Evolutionary conservation across 2,797 vertebrate species (phyloP).

Genomic region (Cyclopterus lumpus): DNA sequence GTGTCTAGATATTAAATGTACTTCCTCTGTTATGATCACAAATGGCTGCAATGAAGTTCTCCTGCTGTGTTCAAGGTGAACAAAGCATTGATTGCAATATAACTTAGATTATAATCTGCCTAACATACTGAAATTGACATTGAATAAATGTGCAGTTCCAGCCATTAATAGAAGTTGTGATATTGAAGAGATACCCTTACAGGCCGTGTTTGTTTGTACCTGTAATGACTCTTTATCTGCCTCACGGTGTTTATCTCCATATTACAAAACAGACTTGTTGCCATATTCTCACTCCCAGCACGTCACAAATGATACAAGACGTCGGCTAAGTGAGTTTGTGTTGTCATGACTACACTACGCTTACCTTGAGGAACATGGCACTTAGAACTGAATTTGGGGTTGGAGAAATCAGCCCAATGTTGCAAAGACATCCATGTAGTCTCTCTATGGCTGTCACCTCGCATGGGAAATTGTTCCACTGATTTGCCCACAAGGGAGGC

Average conservation of each 20-base stretch:
- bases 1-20: neutral
- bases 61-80: neutral
- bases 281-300: neutral
- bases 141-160: neutral
- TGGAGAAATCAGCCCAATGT: neutral
- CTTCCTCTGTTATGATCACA: neutral
- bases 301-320: neutral
- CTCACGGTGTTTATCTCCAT: slow-evolving; percentile 24
- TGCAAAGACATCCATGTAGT: neutral
- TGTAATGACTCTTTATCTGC: slow-evolving; percentile 30
- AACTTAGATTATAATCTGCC: neutral
- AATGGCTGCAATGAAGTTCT: neutral
- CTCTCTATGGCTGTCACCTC: neutral
- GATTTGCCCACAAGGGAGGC: neutral
- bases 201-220: slow-evolving; percentile 19
- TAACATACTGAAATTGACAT: neutral
- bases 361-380: slow-evolving; percentile 3
- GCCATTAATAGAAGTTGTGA: neutral
- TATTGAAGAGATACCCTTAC: slow-evolving; percentile 1
- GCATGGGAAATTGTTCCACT: neutral
- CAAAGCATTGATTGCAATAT: slow-evolving; percentile 8
- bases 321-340: neutral
- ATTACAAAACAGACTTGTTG: slow-evolving; percentile 26
- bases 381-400: slow-evolving; percentile 6
- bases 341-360: slow-evolving; percentile 11